Percentiles rank a stretch among this genome's conserved stretches.
These are phyloP conservation scores for Malacosoma neustria DNA, from an alignment of 2,888 invertebrate genomes.

Conservation along the genomic window DNA sequence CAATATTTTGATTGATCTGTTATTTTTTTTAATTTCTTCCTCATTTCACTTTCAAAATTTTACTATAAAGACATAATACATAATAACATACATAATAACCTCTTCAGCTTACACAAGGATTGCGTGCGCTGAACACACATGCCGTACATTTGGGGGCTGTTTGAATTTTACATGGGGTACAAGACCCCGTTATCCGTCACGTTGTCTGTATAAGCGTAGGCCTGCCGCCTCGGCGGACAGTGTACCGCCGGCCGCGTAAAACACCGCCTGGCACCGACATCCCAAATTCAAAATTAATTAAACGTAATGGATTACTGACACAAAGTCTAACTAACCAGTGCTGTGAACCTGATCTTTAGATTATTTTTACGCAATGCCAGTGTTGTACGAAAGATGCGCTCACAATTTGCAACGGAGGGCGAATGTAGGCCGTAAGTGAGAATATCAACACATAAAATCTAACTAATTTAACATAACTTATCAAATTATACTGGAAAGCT, in stretches of 20 bases:
- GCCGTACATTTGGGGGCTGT: slow-evolving; percentile 43
- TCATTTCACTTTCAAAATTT: no score
- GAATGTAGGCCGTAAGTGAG: slow-evolving; percentile 53
- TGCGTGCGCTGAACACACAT: no score
- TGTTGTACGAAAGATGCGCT: slow-evolving; percentile 50
- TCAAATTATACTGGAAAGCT: no score
- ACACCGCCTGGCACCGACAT: slow-evolving; percentile 55
- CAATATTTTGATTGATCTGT: no score
- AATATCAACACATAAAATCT: no score
- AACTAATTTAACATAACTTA: no score
- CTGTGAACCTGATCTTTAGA: slow-evolving; percentile 41
- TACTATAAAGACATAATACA: no score
- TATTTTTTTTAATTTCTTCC: no score
- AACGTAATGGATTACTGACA: slow-evolving; percentile 35
- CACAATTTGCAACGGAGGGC: slow-evolving; percentile 46
- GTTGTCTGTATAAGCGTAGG: slow-evolving; percentile 55
- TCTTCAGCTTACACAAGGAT: no score
- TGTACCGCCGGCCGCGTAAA: slow-evolving; percentile 60
- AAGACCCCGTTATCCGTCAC: slow-evolving; percentile 33
- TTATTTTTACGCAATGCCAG: slow-evolving; percentile 43
- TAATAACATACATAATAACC: no score
- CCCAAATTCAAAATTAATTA: slow-evolving; percentile 30
- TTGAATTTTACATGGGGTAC: slow-evolving; percentile 55
- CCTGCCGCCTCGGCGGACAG: slow-evolving; percentile 51
- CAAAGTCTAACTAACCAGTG: slow-evolving; percentile 29